Evolutionary conservation across 2,113 vertebrate species (phyloP), one percentile per base, ranked within the genome.

Genomic region (Dolichallabes microphthalmus): DNA sequence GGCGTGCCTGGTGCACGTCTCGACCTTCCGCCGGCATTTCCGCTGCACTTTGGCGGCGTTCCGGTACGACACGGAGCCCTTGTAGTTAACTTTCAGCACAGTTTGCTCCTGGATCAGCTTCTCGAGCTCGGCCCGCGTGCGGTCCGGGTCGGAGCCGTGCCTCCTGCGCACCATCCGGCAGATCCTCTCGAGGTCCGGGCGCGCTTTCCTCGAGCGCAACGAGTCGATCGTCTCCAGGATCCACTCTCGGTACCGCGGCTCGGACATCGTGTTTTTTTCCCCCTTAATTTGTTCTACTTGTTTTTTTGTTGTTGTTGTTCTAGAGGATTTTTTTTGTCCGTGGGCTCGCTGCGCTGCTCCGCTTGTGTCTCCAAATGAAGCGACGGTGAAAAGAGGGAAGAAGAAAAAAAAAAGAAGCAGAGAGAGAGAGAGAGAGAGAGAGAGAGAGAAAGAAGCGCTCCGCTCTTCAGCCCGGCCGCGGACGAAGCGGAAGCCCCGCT

Each of bases 141-240:
- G 95, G 89, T 96, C 96, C 14, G 96, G 95, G 90, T 96, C 96
- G 90, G 95, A 96, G 90, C 96, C 96, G 94, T 97, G 96, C 89
- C 96, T 94, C 89, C 96, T 95, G 92, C 96, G 95, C 92, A 97
- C 96, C 96, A 97, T 97, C 92, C 96, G 93, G 93, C 96, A 97
- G 92, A 97, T 97, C 92, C 96, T 94, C 92, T 97, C 96, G 92
- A 96, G 94, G 95, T 97, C 96, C 90, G 96, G 96, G 91, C 96
- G 94, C 86, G 96, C 96, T 96, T 97, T 97, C 61, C 96, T 94
- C 87, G 96, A 97, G 92, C 96, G 95, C 92, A 97, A 93, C 86
- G 96, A 97, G 95, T 97, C 96, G 93, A 97, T 97, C 85, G 96
- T 96, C 91, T 97, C 96, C 92, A 97, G 89, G 80, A 97, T 97